Conservation (phyloP, 35 echinoderm and acorn worm genomes). For the Lytechinus variegatus region DNA sequence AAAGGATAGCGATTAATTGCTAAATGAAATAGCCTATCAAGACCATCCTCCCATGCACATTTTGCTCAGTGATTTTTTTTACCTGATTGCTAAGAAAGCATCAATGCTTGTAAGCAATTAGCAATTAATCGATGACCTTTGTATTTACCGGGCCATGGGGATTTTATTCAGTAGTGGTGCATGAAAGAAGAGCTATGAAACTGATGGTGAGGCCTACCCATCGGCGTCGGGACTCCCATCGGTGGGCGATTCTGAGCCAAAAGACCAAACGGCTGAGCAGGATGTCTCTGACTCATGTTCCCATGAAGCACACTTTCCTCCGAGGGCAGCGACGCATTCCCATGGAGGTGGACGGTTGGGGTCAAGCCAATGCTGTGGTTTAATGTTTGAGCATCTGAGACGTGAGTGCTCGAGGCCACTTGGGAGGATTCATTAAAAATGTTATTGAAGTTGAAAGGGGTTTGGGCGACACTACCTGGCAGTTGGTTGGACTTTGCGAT, state of each 20-base stretch:
- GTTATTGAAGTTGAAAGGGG: constrained; percentile 63
- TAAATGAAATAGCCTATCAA: too few relatives aligned
- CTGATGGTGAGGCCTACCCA: constrained; percentile 32
- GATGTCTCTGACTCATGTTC: constrained; percentile 35
- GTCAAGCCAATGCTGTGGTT: constrained; percentile 34
- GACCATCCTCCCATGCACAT: too few relatives aligned
- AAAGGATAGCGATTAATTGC: too few relatives aligned
- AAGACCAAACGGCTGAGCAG: neutral
- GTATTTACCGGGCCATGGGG: neutral
- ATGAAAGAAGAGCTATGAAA: constrained; percentile 33
- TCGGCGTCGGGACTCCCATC: constrained; percentile 7
- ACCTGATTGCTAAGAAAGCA: too few relatives aligned
- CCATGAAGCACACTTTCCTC: constrained; percentile 57
- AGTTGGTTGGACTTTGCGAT: constrained; percentile 64
- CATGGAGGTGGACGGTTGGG: constrained; percentile 54
- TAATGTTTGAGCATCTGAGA: constrained; percentile 34
- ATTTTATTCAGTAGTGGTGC: neutral
- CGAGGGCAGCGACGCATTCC: constrained; percentile 55
- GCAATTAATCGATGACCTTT: too few relatives aligned
- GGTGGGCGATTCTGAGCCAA: constrained; percentile 12
- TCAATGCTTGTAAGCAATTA: too few relatives aligned
- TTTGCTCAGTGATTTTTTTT: too few relatives aligned
- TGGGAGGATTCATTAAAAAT: constrained; percentile 62
- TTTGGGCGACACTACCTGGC: neutral
- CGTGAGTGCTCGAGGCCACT: constrained; percentile 22